A percentile compares a stretch with the other conserved stretches of the same genome.
phyloP scores from a whole-genome alignment of 2,888 invertebrate species.

The Xylocampa areola region DNA sequence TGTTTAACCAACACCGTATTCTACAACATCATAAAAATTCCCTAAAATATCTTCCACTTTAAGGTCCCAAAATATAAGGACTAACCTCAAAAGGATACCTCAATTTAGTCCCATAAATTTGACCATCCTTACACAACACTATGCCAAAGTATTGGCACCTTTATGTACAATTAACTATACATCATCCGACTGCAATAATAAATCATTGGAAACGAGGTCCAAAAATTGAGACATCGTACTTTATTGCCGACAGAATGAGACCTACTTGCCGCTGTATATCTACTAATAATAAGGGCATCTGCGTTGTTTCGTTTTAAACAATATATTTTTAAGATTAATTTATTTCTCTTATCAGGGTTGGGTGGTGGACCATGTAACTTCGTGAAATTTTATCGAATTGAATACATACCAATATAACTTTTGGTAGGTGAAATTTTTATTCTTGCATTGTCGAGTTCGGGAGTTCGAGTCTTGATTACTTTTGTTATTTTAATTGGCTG shows the following conservation, averaged over 20 bases:
- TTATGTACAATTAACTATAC: constrained; percentile 35
- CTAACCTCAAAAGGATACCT: constrained; percentile 19
- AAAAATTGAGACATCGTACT: constrained; percentile 61
- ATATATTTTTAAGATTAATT: constrained; percentile 34
- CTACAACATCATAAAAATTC: constrained; percentile 28
- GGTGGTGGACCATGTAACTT: neutral
- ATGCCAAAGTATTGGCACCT: constrained; percentile 46
- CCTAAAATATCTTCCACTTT: constrained; percentile 12
- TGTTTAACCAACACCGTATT: too few relatives aligned
- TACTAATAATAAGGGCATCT: constrained; percentile 60
- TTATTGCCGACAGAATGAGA: constrained; percentile 45
- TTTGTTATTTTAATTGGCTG: too few relatives aligned
- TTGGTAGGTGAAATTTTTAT: too few relatives aligned
- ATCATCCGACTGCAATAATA: constrained; percentile 55
- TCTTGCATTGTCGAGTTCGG: too few relatives aligned
- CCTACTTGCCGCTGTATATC: constrained; percentile 40
- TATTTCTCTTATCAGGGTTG: constrained; percentile 20
- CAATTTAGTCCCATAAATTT: constrained; percentile 50
- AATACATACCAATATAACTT: too few relatives aligned
- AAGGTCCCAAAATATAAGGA: constrained; percentile 22
- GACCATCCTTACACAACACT: constrained; percentile 41
- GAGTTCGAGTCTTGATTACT: too few relatives aligned
- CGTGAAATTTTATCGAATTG: too few relatives aligned
- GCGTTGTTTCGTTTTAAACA: constrained; percentile 37
- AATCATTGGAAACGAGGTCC: constrained; percentile 63